These are phyloP conservation scores for Aphrophora alni DNA, from an alignment of 2,888 invertebrate species.

Conservation along the genomic window DNA sequence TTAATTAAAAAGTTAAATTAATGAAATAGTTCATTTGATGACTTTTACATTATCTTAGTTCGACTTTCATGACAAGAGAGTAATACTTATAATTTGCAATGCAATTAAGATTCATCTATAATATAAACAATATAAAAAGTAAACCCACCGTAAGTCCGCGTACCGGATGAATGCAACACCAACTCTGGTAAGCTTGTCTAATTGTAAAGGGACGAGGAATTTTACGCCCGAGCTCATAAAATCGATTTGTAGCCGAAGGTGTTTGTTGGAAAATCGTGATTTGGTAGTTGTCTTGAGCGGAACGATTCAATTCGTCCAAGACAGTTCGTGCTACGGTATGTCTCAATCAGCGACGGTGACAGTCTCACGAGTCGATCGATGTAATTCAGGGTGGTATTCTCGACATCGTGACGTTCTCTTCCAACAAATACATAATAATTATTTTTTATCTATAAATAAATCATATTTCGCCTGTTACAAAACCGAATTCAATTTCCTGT, in stretches of 20 bases:
- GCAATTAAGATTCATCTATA: too few relatives aligned
- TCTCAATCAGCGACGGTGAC: not conserved
- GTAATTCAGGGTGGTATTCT: not conserved
- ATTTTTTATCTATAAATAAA: not conserved
- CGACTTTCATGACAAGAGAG: too few relatives aligned
- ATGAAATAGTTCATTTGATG: too few relatives aligned
- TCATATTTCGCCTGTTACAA: not conserved
- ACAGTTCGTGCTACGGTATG: not conserved
- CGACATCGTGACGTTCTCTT: not conserved
- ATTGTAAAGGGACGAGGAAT: not conserved
- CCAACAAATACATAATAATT: not conserved
- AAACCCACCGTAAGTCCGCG: too few relatives aligned
- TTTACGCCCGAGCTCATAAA: constrained; percentile 1
- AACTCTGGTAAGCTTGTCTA: not conserved
- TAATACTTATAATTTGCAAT: too few relatives aligned
- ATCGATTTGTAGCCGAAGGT: not conserved
- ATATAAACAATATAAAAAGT: too few relatives aligned
- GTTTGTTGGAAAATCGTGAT: constrained; percentile 6
- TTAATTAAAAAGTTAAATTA: too few relatives aligned
- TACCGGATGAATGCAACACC: too few relatives aligned
- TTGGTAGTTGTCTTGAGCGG: not conserved
- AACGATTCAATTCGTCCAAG: not conserved
- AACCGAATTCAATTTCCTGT: not conserved
- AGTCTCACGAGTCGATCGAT: not conserved
- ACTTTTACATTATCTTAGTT: too few relatives aligned